Base-by-base conservation (phyloP, 64 coral and sea anemone genomes). In the Astreopora myriophthalma region DNA sequence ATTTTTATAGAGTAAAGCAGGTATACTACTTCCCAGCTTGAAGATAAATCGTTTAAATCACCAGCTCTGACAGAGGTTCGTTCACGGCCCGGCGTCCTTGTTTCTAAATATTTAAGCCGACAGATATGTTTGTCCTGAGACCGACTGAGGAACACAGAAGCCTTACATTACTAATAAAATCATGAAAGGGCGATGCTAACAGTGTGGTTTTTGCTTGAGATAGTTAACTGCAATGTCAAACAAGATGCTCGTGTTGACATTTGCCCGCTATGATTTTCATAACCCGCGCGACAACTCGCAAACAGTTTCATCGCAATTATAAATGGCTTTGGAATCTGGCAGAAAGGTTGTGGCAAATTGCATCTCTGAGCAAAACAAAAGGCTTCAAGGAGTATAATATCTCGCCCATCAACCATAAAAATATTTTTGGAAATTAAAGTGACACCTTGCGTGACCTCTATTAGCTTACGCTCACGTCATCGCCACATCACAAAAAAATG, bases 351-450 rank as follows among this genome's bases (percentile, higher is more conserved):
- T 20, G 83, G 34, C 24, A 29, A 62, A 40, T 69, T 86, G n/a
- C 17, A 65, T 27, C 44, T n/a, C 83, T 48, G n/a, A 48, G 27
- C 34, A 44, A 86, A 86, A 86, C 34, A 25, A 39, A 86, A 68
- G 25, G 35, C 62, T 68, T 86, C 24, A 86, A 46, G 31, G 40
- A 86, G 61, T 69, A 44, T 46, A 70, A 85, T 69, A 85, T 65
- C 34, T 42, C 63, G 83, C 6, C 34, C 69, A 38, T 86, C 44
- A 86, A 86, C 83, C 30, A 86, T 40, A 69, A 46, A 69, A 86
- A 86, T 86, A 86, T 68, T 86, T 69, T 86, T 34, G 83, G 34
- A 86, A 86, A 20, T 86, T 69, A 26, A 86, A 86, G 83, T 69
- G 83, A 38, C 34, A 86, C 60, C 34, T 86, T 34, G 83, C 83